Evolutionary conservation across 2,113 vertebrate species (phyloP).

Genomic region (Datnioides undecimradiatus): DNA sequence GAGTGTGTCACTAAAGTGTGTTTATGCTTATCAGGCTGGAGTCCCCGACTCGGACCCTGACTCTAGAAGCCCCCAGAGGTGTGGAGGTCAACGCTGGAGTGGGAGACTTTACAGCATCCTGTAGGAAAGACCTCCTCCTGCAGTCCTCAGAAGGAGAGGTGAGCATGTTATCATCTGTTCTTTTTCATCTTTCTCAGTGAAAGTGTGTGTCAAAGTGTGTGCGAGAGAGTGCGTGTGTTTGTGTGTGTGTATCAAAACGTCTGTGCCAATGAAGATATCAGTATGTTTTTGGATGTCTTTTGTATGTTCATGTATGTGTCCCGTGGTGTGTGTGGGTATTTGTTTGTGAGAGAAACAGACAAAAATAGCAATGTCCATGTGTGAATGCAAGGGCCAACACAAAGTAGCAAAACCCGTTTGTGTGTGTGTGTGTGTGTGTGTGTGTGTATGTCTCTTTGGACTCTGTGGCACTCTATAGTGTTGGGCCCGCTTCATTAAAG

Average conservation of each 20-base stretch:
- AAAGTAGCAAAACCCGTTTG: conserved; percentile 13
- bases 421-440: conserved; percentile 7
- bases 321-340: not conserved
- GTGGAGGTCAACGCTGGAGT: conserved; percentile 94
- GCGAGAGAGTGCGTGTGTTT: not conserved
- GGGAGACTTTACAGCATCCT: conserved; percentile 94
- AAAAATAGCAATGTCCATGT: conserved; percentile 13
- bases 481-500: conserved; percentile 78
- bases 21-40: conserved; percentile 88
- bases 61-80: conserved; percentile 95
- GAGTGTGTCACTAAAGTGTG: conserved; percentile 10
- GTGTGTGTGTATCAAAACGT: conserved; percentile 4
- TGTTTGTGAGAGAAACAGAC: not conserved
- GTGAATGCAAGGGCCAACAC: conserved; percentile 33
- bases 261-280: too few relatives aligned
- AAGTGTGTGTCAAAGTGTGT: not conserved
- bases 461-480: conserved; percentile 59
- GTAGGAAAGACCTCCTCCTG: conserved; percentile 94
- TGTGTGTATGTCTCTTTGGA: conserved; percentile 34
- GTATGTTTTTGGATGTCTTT: not conserved
- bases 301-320: not conserved
- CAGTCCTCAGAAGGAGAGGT: conserved; percentile 94
- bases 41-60: conserved; percentile 95
- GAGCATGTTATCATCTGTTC: conserved; percentile 13
- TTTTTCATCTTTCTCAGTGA: too few relatives aligned